Base-by-base conservation (phyloP, 2,888 invertebrate species). In the Heliconius ethilla region DNA sequence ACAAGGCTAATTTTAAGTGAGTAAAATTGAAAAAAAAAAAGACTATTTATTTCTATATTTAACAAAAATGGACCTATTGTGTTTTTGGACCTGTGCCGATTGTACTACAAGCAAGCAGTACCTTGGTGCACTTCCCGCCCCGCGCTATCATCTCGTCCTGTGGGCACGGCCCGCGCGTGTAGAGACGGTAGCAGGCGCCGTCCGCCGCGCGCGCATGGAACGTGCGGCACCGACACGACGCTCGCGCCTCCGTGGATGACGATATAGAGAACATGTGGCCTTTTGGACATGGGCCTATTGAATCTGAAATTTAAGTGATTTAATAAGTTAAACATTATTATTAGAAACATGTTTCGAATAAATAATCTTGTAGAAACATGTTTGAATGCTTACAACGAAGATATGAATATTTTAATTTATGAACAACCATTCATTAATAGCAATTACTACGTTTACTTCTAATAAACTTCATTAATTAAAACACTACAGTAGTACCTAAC, bases 121-220 rank as follows among this genome's bases (percentile, higher is more conserved):
- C 94, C 89, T 94, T 94, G 63, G 88, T 92, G 83, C 98, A 98
- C 5, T 95, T 91, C 0, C 97, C 96, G 0, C 95, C 95, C 83
- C 97, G 96, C 0, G 96, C 89, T 29, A 97, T 95, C 94, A 97
- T 97, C 85, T 97, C 95, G 45, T 96, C 96, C 25, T 90, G 86
- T 0, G 91, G 94, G 85, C 98, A 98, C 0, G 98, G 98, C 0
- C 98, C 98, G 81, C 96, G 95, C 0, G 98, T 98, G 86, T 96
- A 97, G 0, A 97, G 95, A 25, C 97, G 93, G 89, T 98, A 97
- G 88, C 98, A 98, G 0, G 95, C 92, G 0, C 96, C 96, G 79
- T 96, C 95, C 0, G 84, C 85, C n/a, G 87, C 95, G 2, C 90
- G 85, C 2, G 94, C 92, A 86, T 97, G 96, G 82, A 96, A 96